A percentile compares a stretch with the other conserved stretches of the same genome.
Conservation (phyloP, 2,888 invertebrate species). For the Catocala nupta region DNA sequence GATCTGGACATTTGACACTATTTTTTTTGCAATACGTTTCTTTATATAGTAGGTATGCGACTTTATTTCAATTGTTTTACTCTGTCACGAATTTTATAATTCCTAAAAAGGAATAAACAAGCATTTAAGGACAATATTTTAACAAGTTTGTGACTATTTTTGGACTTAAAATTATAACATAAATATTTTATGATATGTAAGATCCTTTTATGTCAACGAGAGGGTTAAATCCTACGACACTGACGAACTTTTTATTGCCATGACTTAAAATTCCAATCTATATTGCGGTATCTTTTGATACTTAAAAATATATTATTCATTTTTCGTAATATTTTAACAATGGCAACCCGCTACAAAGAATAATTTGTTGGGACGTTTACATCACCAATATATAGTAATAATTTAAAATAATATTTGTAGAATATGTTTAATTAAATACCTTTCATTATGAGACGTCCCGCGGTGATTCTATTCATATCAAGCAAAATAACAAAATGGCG, state of each 20-base stretch:
- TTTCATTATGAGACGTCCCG: constrained; percentile 40
- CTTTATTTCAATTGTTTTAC: no score
- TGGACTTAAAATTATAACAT: background rate
- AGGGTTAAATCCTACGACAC: background rate
- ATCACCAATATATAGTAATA: constrained; percentile 4
- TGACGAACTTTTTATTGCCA: background rate
- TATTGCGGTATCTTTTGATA: background rate
- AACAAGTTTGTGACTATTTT: no score
- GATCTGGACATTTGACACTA: no score
- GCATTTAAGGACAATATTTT: no score
- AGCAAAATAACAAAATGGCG: constrained; percentile 33
- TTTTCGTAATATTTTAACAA: constrained; percentile 3
- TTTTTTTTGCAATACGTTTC: no score
- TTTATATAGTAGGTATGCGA: no score
- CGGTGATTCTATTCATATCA: constrained; percentile 31
- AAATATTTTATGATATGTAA: background rate
- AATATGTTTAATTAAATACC: constrained; percentile 32
- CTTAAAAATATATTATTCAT: background rate
- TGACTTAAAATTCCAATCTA: background rate
- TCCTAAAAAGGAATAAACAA: no score
- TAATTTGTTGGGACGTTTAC: constrained; percentile 7
- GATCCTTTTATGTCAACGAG: constrained; percentile 7
- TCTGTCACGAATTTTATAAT: no score
- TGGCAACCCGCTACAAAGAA: constrained; percentile 12
- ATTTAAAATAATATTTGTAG: constrained; percentile 23